Base-by-base conservation (phyloP, 2,797 vertebrate species). In the Enteromius afrohamiltoni region DNA sequence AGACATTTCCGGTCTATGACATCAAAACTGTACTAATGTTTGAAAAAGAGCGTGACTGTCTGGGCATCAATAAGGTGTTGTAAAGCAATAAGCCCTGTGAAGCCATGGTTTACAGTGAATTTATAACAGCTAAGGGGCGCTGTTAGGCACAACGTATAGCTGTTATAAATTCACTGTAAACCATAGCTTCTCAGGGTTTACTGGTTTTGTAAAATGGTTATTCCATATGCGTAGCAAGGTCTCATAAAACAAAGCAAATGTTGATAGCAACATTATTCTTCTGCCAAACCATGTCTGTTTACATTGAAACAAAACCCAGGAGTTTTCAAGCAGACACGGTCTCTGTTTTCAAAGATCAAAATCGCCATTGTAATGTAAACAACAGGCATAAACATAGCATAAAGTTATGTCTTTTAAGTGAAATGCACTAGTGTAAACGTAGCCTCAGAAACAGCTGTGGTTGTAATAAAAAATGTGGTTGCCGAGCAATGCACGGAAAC, bases 11-110 rank as follows among this genome's bases (percentile, higher is more conserved):
- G 1, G 8, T 34, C 42, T 40, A 78, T 65, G 75, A 55, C n/a
- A 69, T 53, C 51, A 82, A 29, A 78, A 26, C 68, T 19, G 23
- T 1, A 37, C 0, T 77, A 70, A 79, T 68, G 45, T 75, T 62
- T 65, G 9, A 49, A 47, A n/a, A 58, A 19, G 19, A 53, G 34
- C 16, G 1, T n/a, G 49, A 29, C 10, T 53, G 26, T 47, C 42
- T 47, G n/a, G 16, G 10, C 4, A 2, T 21, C 6, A 26, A 9
- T 29, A 31, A 64, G 26, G 26, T 64, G 60, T 17, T 31, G 6
- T 17, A 31, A 64, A 58, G n/a, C 55, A 58, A 58, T 58, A 23
- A 23, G 55, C n/a, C n/a, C n/a, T 10, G 10, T 23, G n/a, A 58
- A 58, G 53, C 8, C 0, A 1, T 58, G 53, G 53, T 58, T 58